A percentile compares a stretch with the other conserved stretches of the same genome.
Evolutionary conservation across 2,113 vertebrate genomes (phyloP).

Genomic region (Albula goreensis): DNA sequence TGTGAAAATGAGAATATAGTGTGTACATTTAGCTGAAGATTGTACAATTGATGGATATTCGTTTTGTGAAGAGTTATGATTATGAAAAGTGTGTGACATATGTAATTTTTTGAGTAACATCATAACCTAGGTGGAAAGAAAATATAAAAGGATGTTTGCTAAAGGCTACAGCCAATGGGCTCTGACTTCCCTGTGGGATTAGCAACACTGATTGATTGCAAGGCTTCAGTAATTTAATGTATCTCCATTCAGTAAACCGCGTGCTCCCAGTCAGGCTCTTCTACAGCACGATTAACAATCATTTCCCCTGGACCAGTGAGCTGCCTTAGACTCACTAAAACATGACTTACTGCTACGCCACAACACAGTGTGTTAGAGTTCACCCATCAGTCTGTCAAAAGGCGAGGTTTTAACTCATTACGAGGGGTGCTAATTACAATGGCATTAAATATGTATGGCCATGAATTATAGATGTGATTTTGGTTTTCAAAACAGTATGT

Average conservation of each 20-base stretch:
- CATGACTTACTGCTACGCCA: background rate
- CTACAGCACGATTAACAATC: background rate
- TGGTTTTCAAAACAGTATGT: background rate
- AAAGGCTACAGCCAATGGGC: background rate
- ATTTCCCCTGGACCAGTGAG: no score
- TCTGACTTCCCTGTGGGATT: background rate
- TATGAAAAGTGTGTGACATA: background rate
- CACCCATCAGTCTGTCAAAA: background rate
- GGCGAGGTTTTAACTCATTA: background rate
- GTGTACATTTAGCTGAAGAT: background rate
- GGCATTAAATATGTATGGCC: background rate
- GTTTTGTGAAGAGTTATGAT: background rate
- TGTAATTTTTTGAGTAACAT: background rate
- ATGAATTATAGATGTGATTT: background rate
- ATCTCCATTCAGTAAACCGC: background rate
- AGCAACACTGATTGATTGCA: background rate
- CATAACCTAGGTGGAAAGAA: background rate
- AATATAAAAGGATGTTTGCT: background rate
- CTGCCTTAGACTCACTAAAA: background rate
- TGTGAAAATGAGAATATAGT: background rate
- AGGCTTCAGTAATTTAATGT: background rate
- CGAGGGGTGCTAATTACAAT: background rate
- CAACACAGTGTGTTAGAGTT: background rate
- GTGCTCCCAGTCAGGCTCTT: background rate
- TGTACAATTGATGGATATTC: background rate